A percentile compares a stretch with the other conserved stretches of the same genome.
Evolutionary conservation across 2,797 vertebrate genomes (phyloP).

Genomic region (Zenarchopterus dispar): DNA sequence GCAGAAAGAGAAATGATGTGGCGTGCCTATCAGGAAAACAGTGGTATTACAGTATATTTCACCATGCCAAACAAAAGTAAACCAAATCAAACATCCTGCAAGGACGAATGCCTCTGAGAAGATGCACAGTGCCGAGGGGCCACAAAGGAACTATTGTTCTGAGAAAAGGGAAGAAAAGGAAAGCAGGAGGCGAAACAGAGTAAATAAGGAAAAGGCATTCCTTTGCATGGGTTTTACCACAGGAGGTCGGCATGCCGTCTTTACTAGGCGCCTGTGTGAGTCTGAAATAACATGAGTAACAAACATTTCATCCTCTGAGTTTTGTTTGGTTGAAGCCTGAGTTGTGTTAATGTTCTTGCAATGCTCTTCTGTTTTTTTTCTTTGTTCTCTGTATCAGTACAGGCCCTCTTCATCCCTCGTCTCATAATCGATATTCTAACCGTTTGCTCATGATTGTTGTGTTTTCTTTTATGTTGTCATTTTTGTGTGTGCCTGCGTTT

Average conservation of each 20-base stretch:
- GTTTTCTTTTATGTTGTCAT: conserved; percentile 45
- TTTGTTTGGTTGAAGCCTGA: conserved; percentile 45
- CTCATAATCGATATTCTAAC: conserved; percentile 64
- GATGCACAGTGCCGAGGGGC: conserved; percentile 47
- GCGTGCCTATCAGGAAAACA: conserved; percentile 37
- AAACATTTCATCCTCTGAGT: conserved; percentile 57
- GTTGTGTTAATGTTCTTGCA: conserved; percentile 70
- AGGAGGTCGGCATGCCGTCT: conserved; percentile 68
- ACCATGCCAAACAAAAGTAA: conserved; percentile 54
- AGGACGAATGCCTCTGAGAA: conserved; percentile 33
- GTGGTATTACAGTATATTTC: conserved; percentile 27
- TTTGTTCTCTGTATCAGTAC: conserved; percentile 34
- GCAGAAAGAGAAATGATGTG: conserved; percentile 13
- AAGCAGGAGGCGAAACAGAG: conserved; percentile 23
- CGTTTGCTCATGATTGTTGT: conserved; percentile 53
- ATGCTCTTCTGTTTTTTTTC: conserved; percentile 31
- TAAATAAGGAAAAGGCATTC: conserved; percentile 61
- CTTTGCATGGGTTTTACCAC: conserved; percentile 50
- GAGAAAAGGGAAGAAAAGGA: conserved; percentile 32
- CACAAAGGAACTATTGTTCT: conserved; percentile 74
- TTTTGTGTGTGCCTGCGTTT: conserved; percentile 48
- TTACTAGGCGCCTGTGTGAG: conserved; percentile 58
- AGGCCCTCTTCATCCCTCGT: conserved; percentile 19
- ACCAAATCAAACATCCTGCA: conserved; percentile 47
- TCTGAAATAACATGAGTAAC: conserved; percentile 67